These are phyloP conservation scores for Pan paniscus DNA, from an alignment of 2,113 vertebrate species.

Conservation along the genomic window DNA sequence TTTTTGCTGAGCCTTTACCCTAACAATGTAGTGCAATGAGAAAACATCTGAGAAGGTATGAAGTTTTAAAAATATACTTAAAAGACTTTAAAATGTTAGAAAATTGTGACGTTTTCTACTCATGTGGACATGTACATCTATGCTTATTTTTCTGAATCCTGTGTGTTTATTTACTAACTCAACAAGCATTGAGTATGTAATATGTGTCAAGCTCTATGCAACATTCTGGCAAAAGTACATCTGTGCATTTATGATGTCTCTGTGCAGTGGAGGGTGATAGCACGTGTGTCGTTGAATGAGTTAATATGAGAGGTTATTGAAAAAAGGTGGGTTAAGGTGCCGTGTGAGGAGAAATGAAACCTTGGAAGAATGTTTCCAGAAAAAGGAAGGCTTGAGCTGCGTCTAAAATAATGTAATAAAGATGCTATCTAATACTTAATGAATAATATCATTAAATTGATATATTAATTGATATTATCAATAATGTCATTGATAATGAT, in stretches of 20 bases:
- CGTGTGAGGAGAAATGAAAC: background rate
- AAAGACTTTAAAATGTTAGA: background rate
- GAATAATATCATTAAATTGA: too few species aligned
- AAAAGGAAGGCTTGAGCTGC: background rate
- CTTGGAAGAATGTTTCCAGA: background rate
- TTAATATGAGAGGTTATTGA: accelerated
- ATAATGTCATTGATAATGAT: too few species aligned
- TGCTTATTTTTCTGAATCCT: background rate
- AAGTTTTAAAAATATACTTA: background rate
- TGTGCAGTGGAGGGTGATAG: background rate
- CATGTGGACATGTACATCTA: too few species aligned
- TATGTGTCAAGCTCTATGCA: background rate
- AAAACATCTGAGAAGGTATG: background rate
- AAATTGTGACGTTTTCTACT: background rate
- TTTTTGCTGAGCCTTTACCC: background rate
- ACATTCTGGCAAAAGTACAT: background rate
- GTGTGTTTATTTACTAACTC: background rate
- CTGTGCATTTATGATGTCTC: background rate
- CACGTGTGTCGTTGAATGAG: background rate
- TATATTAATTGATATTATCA: too few species aligned
- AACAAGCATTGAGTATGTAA: background rate
- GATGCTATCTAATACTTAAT: background rate
- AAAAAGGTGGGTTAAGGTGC: accelerated
- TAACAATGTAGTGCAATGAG: background rate
- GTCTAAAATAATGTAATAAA: background rate